These are phyloP conservation scores for Jacana jacana DNA, from an alignment of 2,113 vertebrate genomes.

Conservation along the genomic window DNA sequence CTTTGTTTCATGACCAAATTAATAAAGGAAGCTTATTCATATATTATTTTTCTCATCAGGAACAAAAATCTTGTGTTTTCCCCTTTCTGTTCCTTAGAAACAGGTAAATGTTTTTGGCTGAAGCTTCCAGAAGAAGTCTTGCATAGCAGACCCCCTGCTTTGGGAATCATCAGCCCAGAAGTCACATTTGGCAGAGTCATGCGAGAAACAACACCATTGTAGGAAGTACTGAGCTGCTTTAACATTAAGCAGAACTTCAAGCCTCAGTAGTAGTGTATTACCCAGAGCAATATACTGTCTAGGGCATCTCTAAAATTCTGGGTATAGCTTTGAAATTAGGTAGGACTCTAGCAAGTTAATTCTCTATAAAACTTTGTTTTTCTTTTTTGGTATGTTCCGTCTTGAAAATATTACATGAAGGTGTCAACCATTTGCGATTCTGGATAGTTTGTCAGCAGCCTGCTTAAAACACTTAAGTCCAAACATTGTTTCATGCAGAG, in stretches of 20 bases:
- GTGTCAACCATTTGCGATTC: background rate
- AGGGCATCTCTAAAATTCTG: background rate
- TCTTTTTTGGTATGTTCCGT: background rate
- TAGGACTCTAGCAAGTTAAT: background rate
- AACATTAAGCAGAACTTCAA: background rate
- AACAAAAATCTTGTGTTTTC: background rate
- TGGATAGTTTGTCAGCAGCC: background rate
- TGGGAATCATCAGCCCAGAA: background rate
- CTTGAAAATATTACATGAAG: background rate
- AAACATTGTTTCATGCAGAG: background rate
- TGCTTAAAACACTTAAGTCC: background rate
- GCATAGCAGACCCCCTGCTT: background rate
- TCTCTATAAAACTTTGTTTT: background rate
- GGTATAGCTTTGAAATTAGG: background rate
- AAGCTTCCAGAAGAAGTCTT: background rate
- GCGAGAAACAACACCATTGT: background rate
- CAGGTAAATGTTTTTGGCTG: constrained; percentile 32
- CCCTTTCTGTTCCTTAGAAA: constrained; percentile 10
- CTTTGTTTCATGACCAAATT: background rate
- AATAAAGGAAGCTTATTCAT: background rate
- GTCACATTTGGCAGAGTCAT: background rate
- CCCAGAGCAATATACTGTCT: background rate
- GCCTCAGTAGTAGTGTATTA: background rate
- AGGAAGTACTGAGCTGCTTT: background rate
- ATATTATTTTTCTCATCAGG: background rate